Conservation (phyloP, 1,140 invertebrate species). For the Nylanderia fulva region DNA sequence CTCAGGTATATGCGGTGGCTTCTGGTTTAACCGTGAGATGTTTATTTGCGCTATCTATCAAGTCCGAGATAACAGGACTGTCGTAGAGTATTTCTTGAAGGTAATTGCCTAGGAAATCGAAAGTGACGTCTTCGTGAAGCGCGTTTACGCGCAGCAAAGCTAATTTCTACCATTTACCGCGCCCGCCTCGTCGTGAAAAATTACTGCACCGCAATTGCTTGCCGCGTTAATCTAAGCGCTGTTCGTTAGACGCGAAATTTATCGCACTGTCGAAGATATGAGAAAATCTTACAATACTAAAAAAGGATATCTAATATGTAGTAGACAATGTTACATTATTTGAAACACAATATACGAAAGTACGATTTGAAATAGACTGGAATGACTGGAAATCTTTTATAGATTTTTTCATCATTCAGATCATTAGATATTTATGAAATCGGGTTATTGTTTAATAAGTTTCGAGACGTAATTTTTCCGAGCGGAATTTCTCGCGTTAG, state of each 20-base stretch:
- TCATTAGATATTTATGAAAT: background rate
- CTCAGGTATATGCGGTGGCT: constrained; percentile 58
- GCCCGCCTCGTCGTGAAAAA: constrained; percentile 19
- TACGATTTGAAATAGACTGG: background rate
- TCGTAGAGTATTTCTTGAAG: constrained; percentile 69
- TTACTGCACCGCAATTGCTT: constrained; percentile 17
- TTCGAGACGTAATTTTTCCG: background rate
- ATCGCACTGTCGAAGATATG: background rate
- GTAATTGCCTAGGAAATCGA: constrained; percentile 68
- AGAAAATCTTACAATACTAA: background rate
- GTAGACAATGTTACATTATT: background rate
- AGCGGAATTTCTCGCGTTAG: constrained; percentile 37
- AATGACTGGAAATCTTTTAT: background rate
- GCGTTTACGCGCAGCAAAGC: constrained; percentile 15
- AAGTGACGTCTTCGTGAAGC: constrained; percentile 62
- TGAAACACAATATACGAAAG: background rate
- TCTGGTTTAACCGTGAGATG: constrained; percentile 66
- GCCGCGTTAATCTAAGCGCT: background rate
- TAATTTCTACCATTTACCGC: constrained; percentile 37
- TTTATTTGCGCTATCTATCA: constrained; percentile 77
- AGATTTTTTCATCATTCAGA: too few species aligned
- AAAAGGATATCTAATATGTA: background rate
- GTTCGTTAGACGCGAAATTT: constrained; percentile 11
- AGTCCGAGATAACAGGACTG: constrained; percentile 73
- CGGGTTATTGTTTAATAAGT: background rate